These are phyloP conservation scores for Gastrophryne carolinensis DNA, from an alignment of 2,797 vertebrate genomes.

Conservation along the genomic window DNA sequence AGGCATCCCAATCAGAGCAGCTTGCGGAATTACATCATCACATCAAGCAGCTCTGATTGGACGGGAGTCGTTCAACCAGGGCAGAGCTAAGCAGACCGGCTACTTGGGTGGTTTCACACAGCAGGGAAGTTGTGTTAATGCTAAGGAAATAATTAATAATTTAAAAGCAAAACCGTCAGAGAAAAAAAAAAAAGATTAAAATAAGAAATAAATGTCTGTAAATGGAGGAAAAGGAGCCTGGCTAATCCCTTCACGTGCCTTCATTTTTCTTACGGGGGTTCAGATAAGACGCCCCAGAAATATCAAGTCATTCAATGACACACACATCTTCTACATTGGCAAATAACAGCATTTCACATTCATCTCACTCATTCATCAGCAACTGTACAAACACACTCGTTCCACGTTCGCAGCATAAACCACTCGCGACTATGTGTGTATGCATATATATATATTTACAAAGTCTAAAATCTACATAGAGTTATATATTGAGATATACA, in stretches of 20 bases:
- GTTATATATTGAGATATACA: constrained; percentile 13
- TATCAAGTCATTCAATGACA: not conserved
- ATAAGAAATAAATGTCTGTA: not conserved
- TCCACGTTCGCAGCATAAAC: not conserved
- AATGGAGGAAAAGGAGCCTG: not conserved
- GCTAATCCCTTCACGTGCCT: constrained; percentile 13
- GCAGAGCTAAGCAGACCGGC: too few relatives aligned
- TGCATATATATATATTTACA: constrained; percentile 5
- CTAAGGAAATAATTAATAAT: constrained; percentile 36
- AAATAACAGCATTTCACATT: not conserved
- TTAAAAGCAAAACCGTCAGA: constrained; percentile 38
- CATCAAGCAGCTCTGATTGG: too few relatives aligned
- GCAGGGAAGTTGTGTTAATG: constrained; percentile 36
- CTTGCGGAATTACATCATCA: too few relatives aligned
- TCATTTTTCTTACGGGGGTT: not conserved
- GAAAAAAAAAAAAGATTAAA: constrained; percentile 65
- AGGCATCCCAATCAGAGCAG: too few relatives aligned
- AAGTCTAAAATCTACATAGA: constrained; percentile 18
- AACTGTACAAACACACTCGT: not conserved
- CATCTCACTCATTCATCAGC: not conserved
- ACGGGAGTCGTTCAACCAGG: too few relatives aligned
- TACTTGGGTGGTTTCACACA: too few relatives aligned
- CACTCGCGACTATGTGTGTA: not conserved
- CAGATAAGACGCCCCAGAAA: constrained; percentile 20
- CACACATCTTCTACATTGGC: constrained; percentile 5